Percentiles rank a stretch among this genome's conserved stretches.
Evolutionary conservation across 2,113 vertebrate species (phyloP).

Genomic region (Lanius ludovicianus): DNA sequence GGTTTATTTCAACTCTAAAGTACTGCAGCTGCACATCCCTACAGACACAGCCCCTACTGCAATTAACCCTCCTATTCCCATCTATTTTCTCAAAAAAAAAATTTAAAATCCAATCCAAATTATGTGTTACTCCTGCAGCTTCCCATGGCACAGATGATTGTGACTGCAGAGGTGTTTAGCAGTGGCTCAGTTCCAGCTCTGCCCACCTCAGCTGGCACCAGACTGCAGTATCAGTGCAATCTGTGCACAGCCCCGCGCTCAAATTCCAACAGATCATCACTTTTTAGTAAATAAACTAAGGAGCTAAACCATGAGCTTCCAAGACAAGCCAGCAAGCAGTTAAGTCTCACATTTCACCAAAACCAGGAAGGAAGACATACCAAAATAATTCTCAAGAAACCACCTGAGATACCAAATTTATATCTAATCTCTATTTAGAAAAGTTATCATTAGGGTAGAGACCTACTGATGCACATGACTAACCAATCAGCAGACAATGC

Average conservation of each 20-base stretch:
- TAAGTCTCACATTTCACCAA: background rate
- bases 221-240: background rate
- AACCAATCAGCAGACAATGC: background rate
- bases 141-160: background rate
- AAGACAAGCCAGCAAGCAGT: background rate
- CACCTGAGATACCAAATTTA: background rate
- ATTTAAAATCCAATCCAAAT: background rate
- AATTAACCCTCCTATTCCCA: background rate
- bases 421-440: background rate
- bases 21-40: background rate
- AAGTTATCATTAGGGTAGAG: background rate
- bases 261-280: background rate
- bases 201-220: background rate
- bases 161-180: background rate
- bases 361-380: background rate
- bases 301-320: background rate
- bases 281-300: background rate
- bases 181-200: background rate
- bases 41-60: background rate
- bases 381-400: background rate
- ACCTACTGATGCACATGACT: background rate
- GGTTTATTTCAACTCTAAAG: background rate
- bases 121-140: rapidly evolving
- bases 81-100: background rate
- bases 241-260: background rate